phyloP scores from a whole-genome alignment of 2,797 vertebrate species.

The Acanthis flammea region DNA sequence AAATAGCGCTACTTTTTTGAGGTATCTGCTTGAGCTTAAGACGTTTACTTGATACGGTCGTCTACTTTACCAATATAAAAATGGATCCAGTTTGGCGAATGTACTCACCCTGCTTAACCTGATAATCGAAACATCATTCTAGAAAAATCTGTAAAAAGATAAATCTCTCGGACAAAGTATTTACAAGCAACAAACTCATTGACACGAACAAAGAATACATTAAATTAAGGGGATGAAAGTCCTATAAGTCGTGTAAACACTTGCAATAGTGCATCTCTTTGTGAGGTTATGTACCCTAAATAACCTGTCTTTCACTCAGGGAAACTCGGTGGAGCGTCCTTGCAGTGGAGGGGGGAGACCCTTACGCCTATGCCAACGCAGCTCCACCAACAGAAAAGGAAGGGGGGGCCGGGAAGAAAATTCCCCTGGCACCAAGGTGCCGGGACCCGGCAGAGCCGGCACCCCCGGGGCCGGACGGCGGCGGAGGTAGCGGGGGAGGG shows the following conservation, averaged over 20 bases:
- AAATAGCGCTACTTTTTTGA: constrained; percentile 52
- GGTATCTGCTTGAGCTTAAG: constrained; percentile 67
- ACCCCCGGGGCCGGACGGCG: not conserved
- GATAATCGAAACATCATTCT: constrained; percentile 71
- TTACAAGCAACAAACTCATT: constrained; percentile 78
- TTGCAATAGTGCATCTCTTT: constrained; percentile 80
- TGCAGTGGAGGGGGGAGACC: not conserved
- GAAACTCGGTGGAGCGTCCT: constrained; percentile 3
- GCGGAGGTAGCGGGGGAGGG: not conserved
- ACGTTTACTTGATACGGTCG: not conserved
- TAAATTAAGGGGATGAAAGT: constrained; percentile 79
- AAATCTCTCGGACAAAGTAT: constrained; percentile 81
- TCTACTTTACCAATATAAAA: constrained; percentile 68
- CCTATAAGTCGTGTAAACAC: constrained; percentile 77
- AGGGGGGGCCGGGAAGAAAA: not conserved
- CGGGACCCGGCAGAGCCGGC: not conserved
- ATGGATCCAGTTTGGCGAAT: constrained; percentile 65
- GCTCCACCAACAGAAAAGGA: not conserved
- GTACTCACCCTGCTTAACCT: constrained; percentile 70
- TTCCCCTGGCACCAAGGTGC: not conserved
- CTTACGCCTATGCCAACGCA: not conserved
- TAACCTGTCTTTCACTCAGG: constrained; percentile 30
- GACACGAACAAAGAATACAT: constrained; percentile 74
- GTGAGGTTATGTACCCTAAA: constrained; percentile 52
- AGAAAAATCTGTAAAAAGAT: constrained; percentile 83